Evolutionary conservation across 2,888 invertebrate genomes (phyloP), one percentile per base, ranked within the genome.

Genomic region (Scaptomyza caliginosa): DNA sequence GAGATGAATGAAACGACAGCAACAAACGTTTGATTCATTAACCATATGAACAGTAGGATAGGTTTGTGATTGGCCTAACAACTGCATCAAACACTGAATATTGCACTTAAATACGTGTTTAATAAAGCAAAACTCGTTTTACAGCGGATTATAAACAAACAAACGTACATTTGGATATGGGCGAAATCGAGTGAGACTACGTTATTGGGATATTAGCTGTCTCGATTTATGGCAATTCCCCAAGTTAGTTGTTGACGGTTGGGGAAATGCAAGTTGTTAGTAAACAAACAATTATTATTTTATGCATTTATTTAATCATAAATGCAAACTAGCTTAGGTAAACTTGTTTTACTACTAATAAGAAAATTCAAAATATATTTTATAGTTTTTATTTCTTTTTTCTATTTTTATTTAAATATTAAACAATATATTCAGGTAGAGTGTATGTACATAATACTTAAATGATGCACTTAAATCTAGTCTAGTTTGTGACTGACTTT

Each of bases 81-180:
- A 21, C 13, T 13, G 32, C 13, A 32, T 21, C 8, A 26, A 26
- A 11, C 16, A n/a, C 8, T 28, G 13, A 28, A 16, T 7, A 16
- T 26, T 39, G 17, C n/a, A 26, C 30, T 13, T 24, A 16, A 48
- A 8, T 36, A 38, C 21, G 36, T 48, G 34, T 54, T 16, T 4
- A 43, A 19, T 39, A 40, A 45, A 28, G 23, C 13, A 5, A 50
- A 39, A 55, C 63, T 30, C 11, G 48, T 63, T 56, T 7, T 13
- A 26, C 2, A 19, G 13, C 4, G 17, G 23, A 24, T 24, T 26
- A 5, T 7, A 23, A 13, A 40, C 23, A 24, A 26, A 32, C 2
- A 32, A 3, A 32, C 5, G 13, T 13, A 3, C 7, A 21, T 21
- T 3, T 4, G 4, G 2, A 24, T 30, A 49, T 65, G 23, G 19